Evolutionary conservation across 2,888 invertebrate species (phyloP), one percentile per base, ranked within the genome.

Genomic region (Netelia inedita): DNA sequence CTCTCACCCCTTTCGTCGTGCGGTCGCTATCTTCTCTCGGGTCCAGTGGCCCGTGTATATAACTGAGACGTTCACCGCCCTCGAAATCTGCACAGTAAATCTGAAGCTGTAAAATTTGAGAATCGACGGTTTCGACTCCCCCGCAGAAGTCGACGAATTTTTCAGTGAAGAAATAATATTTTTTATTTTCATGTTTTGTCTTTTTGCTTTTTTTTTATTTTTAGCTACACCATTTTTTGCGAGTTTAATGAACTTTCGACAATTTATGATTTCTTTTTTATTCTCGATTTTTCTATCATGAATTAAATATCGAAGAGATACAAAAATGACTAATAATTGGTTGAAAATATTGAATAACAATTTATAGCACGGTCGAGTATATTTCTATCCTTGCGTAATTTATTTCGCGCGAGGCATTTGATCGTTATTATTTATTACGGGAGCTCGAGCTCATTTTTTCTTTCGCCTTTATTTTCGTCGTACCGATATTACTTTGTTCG

Each of bases 91-190:
- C 61, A 19, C 59, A 41, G 35, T 16, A 68, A 78, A 82, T 82
- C 72, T 82, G 14, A 16, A 65, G 28, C 65, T 82, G 72, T 66
- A 28, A 28, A 43, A 73, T 82, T 82, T 78, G 76, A 76, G 73
- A 73, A 78, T 82, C 72, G 78, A 78, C 76, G 14, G 53, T 61
- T 35, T 5, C 35, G 23, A 72, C 76, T 78, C 66, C 72, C 59
- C 71, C 82, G 72, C 72, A 71, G 11, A 14, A 57, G 46, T 59
- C 14, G 63, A 11, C 11, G 19, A n/a, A 46, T 66, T 21, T 72
- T 72, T 35, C 10, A 21, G 11, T 41, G 19, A 19, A 55, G 19
- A n/a, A n/a, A 55, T 55, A 19, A 2, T 46, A 6, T 14, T 1
- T 14, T 46, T 46, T 46, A 14, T 46, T 46, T 46, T 46, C 55